A percentile compares a stretch with the other conserved stretches of the same genome.
Conservation (phyloP, 2,888 invertebrate genomes). For the Lumbricus terrestris region DNA sequence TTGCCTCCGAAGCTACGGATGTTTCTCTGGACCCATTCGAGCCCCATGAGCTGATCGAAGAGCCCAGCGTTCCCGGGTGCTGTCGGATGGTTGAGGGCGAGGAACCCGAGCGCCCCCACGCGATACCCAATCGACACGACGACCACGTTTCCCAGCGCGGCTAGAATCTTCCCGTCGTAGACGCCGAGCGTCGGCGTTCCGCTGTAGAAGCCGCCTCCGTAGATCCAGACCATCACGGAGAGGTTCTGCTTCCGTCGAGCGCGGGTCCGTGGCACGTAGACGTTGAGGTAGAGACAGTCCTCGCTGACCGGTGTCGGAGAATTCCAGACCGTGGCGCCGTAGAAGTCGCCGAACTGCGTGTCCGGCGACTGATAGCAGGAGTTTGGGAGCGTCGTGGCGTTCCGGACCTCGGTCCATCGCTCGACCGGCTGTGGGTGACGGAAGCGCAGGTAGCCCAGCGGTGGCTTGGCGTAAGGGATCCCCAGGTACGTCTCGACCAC, state of each 20-base stretch:
- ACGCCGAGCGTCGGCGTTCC: conserved; percentile 87
- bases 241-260: conserved; percentile 62
- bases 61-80: conserved; percentile 89
- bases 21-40: conserved; percentile 62
- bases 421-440: conserved; percentile 50
- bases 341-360: conserved; percentile 30
- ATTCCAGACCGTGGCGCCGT: conserved; percentile 31
- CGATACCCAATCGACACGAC: conserved; percentile 92
- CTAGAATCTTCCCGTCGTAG: conserved; percentile 86
- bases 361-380: conserved; percentile 38
- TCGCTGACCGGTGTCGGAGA: conserved; percentile 63
- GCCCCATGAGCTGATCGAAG: conserved; percentile 89
- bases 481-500: conserved; percentile 51
- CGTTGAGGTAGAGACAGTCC: conserved; percentile 92
- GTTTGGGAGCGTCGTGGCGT: conserved; percentile 63
- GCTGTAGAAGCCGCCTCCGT: conserved; percentile 70
- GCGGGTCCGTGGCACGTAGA: conserved; percentile 73
- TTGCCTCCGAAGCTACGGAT: conserved; percentile 66
- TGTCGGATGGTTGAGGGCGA: conserved; percentile 62
- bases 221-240: conserved; percentile 89
- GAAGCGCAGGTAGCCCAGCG: conserved; percentile 64
- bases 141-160: conserved; percentile 82
- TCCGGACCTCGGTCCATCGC: conserved; percentile 66
- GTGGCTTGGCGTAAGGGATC: conserved; percentile 62
- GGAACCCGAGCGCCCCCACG: conserved; percentile 78